Base-by-base conservation (phyloP, 2,888 invertebrate genomes). In the Clepsis dumicolana region DNA sequence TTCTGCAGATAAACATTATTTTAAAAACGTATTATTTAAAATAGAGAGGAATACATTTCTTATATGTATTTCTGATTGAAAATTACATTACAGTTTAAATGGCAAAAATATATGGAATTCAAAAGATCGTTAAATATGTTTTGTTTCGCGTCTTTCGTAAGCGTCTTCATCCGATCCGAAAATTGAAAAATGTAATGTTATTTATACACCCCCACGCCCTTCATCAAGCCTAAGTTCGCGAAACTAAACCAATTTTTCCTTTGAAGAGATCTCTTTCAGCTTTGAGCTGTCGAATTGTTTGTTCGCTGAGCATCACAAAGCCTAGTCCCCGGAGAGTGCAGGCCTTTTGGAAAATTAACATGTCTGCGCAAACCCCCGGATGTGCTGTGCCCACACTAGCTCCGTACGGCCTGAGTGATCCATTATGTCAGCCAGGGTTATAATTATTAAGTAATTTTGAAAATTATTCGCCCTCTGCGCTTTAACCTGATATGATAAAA, bases 321-420 rank as follows among this genome's bases (percentile, higher is more conserved):
- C 54, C 54, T 2, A n/a, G 18, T 54, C 54, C 27, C 54, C 0
- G n/a, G 54, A 29, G 54, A 54, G 14, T 29, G 54, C 54, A 27
- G 25, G 52, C 54, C 54, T 54, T 54, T 54, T 54, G 29, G 29
- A 54, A 54, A 54, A 48, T 48, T 48, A 48, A 48, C 48, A 21
- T 48, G 48, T 21, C 21, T 10, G 48, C 48, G 48, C 21, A 18
- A 44, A 44, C 21, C 41, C 29, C 2, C 48, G 10, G 48, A 21
- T 18, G 16, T 7, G 16, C 44, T 44, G 44, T 44, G 44, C 8
- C 8, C 18, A 44, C 44, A 7, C 8, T 8, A 8, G 18, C 8
- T n/a, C 18, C 18, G 44, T 18, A 4, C 3, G 8, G 35, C 35
- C 2, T 1, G 35, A 3, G 35, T 3, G 10, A 35, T 10, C 29